phyloP scores from a whole-genome alignment of 2,113 vertebrate genomes.

The Sylvia atricapilla region DNA sequence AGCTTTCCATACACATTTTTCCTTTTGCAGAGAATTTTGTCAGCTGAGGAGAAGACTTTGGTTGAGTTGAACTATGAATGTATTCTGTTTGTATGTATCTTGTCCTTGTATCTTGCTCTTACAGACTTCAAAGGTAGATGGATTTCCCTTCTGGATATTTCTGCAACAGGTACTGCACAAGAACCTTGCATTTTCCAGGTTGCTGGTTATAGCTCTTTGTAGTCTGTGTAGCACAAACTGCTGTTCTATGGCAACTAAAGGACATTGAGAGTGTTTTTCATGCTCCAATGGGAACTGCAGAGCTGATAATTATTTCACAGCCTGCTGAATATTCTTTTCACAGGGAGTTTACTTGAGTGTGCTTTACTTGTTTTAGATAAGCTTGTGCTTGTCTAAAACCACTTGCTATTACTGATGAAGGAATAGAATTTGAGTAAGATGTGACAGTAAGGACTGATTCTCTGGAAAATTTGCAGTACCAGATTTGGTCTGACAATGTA shows the following conservation, averaged over 20 bases:
- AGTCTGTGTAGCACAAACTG: neutral
- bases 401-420: neutral
- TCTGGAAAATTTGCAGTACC: neutral
- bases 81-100: neutral
- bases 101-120: neutral
- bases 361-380: no score
- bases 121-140: neutral
- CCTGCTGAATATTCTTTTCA: conserved; percentile 20
- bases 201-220: neutral
- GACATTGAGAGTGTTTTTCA: neutral
- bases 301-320: conserved; percentile 16
- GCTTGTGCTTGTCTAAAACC: neutral
- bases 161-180: neutral
- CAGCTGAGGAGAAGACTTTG: neutral
- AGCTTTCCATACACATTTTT: neutral
- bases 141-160: neutral
- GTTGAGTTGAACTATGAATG: neutral
- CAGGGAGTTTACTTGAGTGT: neutral
- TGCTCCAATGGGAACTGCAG: neutral
- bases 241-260: conserved; percentile 4
- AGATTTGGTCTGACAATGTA: neutral
- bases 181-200: neutral
- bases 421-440: neutral
- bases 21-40: neutral
- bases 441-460: neutral